Base-by-base conservation (phyloP, 2,888 invertebrate species). In the Alloscopus bannaensis region DNA sequence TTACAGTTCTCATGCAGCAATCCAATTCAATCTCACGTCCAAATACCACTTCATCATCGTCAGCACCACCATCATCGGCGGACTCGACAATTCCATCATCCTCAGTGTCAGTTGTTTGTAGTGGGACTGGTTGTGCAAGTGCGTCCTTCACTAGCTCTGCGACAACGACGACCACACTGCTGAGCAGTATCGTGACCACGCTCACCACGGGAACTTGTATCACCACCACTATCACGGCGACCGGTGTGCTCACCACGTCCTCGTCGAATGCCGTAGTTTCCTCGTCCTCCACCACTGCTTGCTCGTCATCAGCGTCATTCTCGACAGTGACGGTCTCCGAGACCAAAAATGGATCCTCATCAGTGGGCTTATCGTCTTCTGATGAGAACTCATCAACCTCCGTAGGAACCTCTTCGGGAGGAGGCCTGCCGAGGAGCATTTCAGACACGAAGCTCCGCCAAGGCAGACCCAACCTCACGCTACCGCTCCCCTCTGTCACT, bases 401-500 rank as follows among this genome's bases (percentile, higher is more conserved):
- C 78, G 31, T 78, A 78, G 78, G 70, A 45, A 24, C 31, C 0
- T 28, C 13, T 16, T 2, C 62, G 24, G 64, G n/a, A 20, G 66
- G 59, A 71, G 87, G 87, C 80, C 85, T 88, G 86, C 87, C 88
- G 36, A 87, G 88, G 66, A 88, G 88, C 72, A 87, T 88, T 77
- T 88, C 87, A 36, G 88, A 88, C 84, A 87, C 87, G 42, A 88
- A 88, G 57, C 85, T 88, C 45, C 86, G 88, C 36, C 87, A 87
- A 81, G 87, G 87, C 69, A 86, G 87, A 64, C 87, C 87, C n/a
- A 87, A 87, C 84, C 87, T 88, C 78, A 87, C 88, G 24, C 85
- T 88, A 71, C 87, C 88, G 76, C 87, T 88, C 62, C 87, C 88
- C 71, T 88, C 88, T 68, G 87, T 88, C 78, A 87, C 88, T 20